These are phyloP conservation scores for Chesias legatella DNA, from an alignment of 2,888 invertebrate species.

Conservation along the genomic window DNA sequence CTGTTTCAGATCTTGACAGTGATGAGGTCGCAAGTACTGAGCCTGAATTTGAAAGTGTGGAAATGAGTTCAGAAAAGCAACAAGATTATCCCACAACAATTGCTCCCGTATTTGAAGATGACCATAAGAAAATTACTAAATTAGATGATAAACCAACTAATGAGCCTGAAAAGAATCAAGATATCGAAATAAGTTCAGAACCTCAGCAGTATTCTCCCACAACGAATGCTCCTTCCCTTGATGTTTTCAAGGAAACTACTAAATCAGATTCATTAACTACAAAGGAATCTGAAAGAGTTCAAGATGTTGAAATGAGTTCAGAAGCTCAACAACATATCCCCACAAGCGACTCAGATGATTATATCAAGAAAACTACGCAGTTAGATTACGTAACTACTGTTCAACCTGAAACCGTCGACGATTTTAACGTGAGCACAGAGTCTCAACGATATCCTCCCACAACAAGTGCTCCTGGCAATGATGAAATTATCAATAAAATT, in stretches of 20 bases:
- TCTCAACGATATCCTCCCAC: conserved; percentile 4
- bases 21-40: conserved; percentile 6
- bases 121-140: conserved; percentile 4
- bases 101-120: conserved; percentile 9
- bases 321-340: conserved; percentile 1
- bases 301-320: neutral
- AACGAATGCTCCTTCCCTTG: conserved; percentile 3
- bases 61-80: conserved; percentile 5
- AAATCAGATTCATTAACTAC: conserved; percentile 13
- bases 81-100: conserved; percentile 9
- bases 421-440: conserved; percentile 2
- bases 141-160: conserved; percentile 2
- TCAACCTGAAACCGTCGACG: neutral
- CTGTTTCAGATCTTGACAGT: conserved; percentile 1
- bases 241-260: conserved; percentile 13
- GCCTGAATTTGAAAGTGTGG: conserved; percentile 1
- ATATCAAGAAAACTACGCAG: neutral
- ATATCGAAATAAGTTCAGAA: no score
- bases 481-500: conserved; percentile 6
- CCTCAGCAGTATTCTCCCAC: conserved; percentile 6
- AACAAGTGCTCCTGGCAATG: conserved; percentile 9
- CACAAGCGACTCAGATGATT: neutral
- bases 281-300: conserved; percentile 7
- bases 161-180: conserved; percentile 2
- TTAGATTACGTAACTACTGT: neutral